These are phyloP conservation scores for Strix aluco DNA, from an alignment of 2,113 vertebrate species.

Conservation along the genomic window DNA sequence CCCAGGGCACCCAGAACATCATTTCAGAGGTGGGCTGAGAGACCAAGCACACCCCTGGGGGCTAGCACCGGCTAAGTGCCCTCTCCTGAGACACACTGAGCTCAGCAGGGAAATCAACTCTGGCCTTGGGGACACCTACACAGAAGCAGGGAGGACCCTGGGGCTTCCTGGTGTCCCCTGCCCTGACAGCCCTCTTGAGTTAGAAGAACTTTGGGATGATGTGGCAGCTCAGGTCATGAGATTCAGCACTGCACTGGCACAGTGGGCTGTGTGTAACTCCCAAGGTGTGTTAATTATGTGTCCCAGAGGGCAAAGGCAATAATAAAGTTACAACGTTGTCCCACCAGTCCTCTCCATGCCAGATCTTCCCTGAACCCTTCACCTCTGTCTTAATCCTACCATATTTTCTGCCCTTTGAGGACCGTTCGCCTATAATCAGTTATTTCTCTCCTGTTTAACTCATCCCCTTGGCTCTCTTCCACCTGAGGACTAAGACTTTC, in stretches of 20 bases:
- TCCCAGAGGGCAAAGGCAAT: background rate
- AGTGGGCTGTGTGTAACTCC: background rate
- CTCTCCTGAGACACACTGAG: background rate
- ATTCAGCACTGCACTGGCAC: rapidly evolving
- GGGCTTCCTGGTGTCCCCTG: background rate
- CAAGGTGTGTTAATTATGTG: background rate
- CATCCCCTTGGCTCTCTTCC: background rate
- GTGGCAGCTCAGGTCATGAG: background rate
- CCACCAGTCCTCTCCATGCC: background rate
- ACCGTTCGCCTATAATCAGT: background rate
- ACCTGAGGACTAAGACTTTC: background rate
- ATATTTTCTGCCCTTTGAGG: background rate
- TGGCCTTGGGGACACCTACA: background rate
- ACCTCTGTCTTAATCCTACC: background rate
- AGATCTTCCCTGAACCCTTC: background rate
- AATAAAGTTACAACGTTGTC: background rate
- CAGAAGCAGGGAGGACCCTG: background rate
- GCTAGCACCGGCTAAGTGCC: background rate
- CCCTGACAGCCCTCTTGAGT: background rate
- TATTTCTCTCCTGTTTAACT: background rate
- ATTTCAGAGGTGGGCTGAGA: background rate
- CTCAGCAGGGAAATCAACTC: background rate
- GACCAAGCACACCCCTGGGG: background rate
- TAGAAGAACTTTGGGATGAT: background rate
- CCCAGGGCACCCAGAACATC: background rate